phyloP scores from a whole-genome alignment of 2,888 invertebrate genomes.

The Clepsis dumicolana region DNA sequence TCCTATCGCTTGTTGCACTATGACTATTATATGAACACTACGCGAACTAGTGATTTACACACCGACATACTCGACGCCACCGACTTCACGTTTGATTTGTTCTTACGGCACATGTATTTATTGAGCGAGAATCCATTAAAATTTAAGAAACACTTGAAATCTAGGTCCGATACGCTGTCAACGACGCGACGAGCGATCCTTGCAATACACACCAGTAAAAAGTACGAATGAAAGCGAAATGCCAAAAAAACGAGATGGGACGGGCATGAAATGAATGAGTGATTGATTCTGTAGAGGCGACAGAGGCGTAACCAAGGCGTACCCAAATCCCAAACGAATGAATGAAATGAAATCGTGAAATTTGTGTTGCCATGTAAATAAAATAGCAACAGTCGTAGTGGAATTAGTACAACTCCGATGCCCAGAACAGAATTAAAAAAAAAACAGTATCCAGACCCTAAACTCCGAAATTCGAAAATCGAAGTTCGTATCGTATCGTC shows the following conservation, averaged over 20 bases:
- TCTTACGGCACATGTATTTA: conserved; percentile 24
- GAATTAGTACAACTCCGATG: too few species aligned
- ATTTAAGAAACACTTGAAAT: conserved; percentile 21
- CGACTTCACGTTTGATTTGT: conserved; percentile 44
- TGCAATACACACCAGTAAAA: conserved; percentile 37
- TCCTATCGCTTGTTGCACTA: conserved; percentile 81
- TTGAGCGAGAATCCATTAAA: conserved; percentile 29
- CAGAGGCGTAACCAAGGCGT: too few species aligned
- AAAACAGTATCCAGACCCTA: too few species aligned
- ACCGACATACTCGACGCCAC: conserved; percentile 63
- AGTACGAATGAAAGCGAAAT: conserved; percentile 44
- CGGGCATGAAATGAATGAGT: conserved; percentile 42
- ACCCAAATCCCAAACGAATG: conserved; percentile 36
- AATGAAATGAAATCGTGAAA: conserved; percentile 36
- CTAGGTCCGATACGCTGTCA: conserved; percentile 27
- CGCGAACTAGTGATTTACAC: conserved; percentile 57
- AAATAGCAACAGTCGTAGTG: not conserved
- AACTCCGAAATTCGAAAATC: too few species aligned
- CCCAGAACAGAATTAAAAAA: too few species aligned
- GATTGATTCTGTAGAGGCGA: conserved; percentile 37
- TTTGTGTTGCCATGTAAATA: conserved; percentile 10
- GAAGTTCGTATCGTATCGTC: too few species aligned
- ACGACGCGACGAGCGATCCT: conserved; percentile 35
- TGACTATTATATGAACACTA: conserved; percentile 68
- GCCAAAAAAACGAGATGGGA: conserved; percentile 37